Evolutionary conservation across 2,797 vertebrate genomes (phyloP), one percentile per base, ranked within the genome.

Genomic region (Sebastes reedi): DNA sequence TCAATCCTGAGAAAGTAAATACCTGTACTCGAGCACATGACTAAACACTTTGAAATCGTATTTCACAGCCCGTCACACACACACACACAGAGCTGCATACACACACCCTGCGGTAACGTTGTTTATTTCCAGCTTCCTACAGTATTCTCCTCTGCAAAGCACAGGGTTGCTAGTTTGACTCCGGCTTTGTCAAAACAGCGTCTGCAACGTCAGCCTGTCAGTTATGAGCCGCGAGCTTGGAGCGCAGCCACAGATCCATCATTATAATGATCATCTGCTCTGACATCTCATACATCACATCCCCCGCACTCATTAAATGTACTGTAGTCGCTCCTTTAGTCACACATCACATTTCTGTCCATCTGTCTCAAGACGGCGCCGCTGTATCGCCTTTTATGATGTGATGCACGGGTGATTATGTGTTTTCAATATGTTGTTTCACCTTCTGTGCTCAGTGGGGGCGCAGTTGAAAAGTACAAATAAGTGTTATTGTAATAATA

Each of bases 201-300:
- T 59, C 34, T 29, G 60, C 50, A 34, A 50, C 4, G 12, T 73
- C 29, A 8, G 67, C 24, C 34, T 67, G 71, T 77, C 82, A 77
- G 69, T 86, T 69, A 32, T 24, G 74, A 79, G 71, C 72, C 18
- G 72, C 56, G 66, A 87, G 75, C 79, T 67, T 39, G 0, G 46
- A 79, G 66, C 32, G 70, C 20, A 42, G 16, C 52, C 25, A 7
- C 76, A 56, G 72, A 84, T 91, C 90, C 85, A 76, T 92, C 88
- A 85, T 80, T 50, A 69, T 88, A 89, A 89, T 82, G 75, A 88
- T 90, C 92, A 90, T 91, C 85, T 86, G 82, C 84, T 82, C 79
- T 78, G 83, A 88, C 90, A 75, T 81, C 61, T 91, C 89, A 89
- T 88, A 82, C 82, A 87, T 92, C 88, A 91, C 86, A 74, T 87